Conservation (phyloP, 2,113 vertebrate species). For the Serilophus lunatus region DNA sequence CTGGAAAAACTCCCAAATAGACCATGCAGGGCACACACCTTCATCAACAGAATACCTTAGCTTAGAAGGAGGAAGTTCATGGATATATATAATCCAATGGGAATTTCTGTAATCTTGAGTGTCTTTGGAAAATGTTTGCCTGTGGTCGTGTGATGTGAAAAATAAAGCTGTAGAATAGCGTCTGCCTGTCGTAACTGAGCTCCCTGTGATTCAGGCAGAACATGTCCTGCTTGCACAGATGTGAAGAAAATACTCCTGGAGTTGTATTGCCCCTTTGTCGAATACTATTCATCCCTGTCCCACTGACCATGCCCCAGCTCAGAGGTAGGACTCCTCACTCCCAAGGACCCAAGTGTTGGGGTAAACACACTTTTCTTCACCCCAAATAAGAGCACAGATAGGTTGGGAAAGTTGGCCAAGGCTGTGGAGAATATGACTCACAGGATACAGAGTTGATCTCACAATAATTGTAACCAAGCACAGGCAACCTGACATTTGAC, state of each 20-base stretch:
- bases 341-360: no score
- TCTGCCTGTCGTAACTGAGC: neutral
- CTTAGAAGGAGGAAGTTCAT: neutral
- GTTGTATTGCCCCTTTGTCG: neutral
- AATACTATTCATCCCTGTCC: fast-evolving
- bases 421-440: neutral
- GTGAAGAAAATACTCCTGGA: neutral
- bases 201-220: conserved; percentile 1
- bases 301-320: neutral
- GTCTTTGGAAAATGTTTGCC: neutral
- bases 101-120: neutral
- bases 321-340: neutral
- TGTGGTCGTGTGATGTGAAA: neutral
- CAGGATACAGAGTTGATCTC: neutral
- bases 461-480: neutral
- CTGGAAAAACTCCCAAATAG: neutral
- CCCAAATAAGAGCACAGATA: neutral
- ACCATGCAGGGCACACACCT: fast-evolving
- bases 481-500: neutral
- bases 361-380: neutral
- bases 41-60: neutral
- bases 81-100: neutral
- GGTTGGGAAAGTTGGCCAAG: neutral
- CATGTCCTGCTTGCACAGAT: neutral
- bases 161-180: neutral